Base-by-base conservation (phyloP, 2,888 invertebrate species). In the Xanthorhoe spadicearia region DNA sequence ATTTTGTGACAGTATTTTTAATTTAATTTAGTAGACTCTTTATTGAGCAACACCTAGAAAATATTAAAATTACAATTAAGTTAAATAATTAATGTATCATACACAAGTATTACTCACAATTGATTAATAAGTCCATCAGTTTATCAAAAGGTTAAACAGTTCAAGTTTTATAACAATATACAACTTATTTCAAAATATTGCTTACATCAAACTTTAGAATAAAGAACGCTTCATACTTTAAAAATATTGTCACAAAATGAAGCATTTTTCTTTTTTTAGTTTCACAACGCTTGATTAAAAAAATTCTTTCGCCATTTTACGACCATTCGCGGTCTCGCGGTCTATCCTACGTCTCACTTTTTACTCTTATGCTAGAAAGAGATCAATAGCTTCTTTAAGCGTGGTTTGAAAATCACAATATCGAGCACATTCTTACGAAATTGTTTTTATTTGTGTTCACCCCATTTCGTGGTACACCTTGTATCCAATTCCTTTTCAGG, bases 211-310 rank as follows among this genome's bases (percentile, higher is more conserved):
- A 56, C 28, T 43, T 46, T 57, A 59, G 10, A 52, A 18, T 17
- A 59, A 18, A 46, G 32, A 23, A 3, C 8, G 53, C 50, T 28
- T 28, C 10, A 23, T 9, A 55, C n/a, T 46, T 63, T 54, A 74
- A 83, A 84, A 84, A 82, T 81, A 78, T 82, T 85, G 83, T 83
- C 86, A 85, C 82, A 81, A 86, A 81, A 83, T 77, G 76, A 78
- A 82, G 80, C 76, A 79, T 78, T 83, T 80, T 80, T 79, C n/a
- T n/a, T 81, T 73, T 78, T 82, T 79, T 79, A 80, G 52, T 81
- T 87, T 92, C 91, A 92, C 92, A 92, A 92, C 92, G 86, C 91
- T 78, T 89, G 89, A 87, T 64, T 89, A 90, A 88, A 88, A 76
- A 89, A 86, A 84, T 77, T 86, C 85, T 86, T 87, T 87, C 85